Evolutionary conservation across 1,140 invertebrate species (phyloP).

Genomic region (Drosophila persimilis): DNA sequence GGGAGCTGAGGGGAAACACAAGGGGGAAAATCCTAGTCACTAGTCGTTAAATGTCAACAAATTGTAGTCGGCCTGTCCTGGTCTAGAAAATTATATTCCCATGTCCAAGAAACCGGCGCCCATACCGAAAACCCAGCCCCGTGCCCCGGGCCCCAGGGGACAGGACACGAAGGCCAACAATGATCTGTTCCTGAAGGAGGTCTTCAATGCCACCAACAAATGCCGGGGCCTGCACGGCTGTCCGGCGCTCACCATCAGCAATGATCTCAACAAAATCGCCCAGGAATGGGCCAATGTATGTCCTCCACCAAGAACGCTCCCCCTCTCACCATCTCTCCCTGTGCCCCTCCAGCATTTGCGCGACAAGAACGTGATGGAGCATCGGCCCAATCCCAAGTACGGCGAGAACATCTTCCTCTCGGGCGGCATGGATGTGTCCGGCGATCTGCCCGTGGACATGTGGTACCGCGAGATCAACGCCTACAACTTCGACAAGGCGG

Average conservation of each 20-base stretch:
- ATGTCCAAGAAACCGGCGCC: constrained; percentile 45
- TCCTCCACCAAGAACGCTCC: too few species aligned
- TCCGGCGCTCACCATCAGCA: constrained; percentile 48
- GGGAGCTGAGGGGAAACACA: too few species aligned
- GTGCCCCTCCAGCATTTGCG: constrained; percentile 47
- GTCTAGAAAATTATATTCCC: not conserved
- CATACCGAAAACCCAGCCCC: constrained; percentile 54
- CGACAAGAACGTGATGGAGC: constrained; percentile 63
- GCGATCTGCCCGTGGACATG: constrained; percentile 85
- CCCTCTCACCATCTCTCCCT: not conserved
- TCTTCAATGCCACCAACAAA: constrained; percentile 53
- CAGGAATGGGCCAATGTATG: constrained; percentile 74
- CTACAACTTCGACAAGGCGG: constrained; percentile 83
- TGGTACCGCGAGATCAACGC: constrained; percentile 87
- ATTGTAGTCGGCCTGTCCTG: not conserved
- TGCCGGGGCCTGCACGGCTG: constrained; percentile 61
- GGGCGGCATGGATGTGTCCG: constrained; percentile 83
- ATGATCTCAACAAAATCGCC: constrained; percentile 45
- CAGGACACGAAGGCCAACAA: constrained; percentile 64
- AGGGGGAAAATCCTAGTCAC: not conserved
- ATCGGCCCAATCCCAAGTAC: constrained; percentile 64
- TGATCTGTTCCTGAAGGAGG: constrained; percentile 58
- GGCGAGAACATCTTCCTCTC: constrained; percentile 72
- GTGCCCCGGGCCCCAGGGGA: constrained; percentile 55
- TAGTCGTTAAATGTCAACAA: constrained; percentile 1